Percentiles rank a stretch among this genome's conserved stretches.
Evolutionary conservation across 2,888 invertebrate species (phyloP).

Genomic region (Anorthoa munda): DNA sequence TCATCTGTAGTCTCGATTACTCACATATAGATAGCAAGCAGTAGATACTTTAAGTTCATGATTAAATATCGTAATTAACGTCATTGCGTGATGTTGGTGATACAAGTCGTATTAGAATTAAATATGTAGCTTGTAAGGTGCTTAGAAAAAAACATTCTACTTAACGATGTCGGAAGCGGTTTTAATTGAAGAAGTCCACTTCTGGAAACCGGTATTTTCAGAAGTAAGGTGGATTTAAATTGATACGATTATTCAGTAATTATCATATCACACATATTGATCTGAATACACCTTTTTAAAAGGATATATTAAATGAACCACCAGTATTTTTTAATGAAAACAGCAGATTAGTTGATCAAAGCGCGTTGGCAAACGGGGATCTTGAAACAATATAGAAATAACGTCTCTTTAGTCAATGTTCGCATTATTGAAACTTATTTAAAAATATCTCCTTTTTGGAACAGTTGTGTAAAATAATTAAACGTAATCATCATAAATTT

Average conservation of each 20-base stretch:
- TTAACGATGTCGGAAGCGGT: neutral
- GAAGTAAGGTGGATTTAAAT: conserved; percentile 5
- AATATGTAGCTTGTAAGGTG: neutral
- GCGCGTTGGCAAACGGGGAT: too few species aligned
- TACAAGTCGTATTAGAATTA: conserved; percentile 21
- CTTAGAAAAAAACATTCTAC: neutral
- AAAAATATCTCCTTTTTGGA: neutral
- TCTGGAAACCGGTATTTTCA: conserved; percentile 15
- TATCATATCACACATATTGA: conserved; percentile 4
- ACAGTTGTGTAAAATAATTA: neutral
- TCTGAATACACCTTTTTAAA: conserved; percentile 1
- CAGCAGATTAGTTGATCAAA: neutral
- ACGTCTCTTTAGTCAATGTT: neutral
- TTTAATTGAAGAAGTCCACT: neutral
- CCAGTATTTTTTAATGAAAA: neutral
- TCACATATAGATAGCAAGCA: neutral
- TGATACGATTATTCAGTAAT: conserved; percentile 2
- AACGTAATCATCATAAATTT: neutral
- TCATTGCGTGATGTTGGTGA: conserved; percentile 9
- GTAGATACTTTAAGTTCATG: conserved; percentile 20
- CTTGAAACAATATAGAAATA: neutral
- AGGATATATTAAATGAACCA: neutral
- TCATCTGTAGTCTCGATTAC: conserved; percentile 22
- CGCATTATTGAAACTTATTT: neutral
- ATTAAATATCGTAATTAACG: conserved; percentile 23